Conservation (phyloP, 1,140 invertebrate species). For the Drosophila nikananu region DNA sequence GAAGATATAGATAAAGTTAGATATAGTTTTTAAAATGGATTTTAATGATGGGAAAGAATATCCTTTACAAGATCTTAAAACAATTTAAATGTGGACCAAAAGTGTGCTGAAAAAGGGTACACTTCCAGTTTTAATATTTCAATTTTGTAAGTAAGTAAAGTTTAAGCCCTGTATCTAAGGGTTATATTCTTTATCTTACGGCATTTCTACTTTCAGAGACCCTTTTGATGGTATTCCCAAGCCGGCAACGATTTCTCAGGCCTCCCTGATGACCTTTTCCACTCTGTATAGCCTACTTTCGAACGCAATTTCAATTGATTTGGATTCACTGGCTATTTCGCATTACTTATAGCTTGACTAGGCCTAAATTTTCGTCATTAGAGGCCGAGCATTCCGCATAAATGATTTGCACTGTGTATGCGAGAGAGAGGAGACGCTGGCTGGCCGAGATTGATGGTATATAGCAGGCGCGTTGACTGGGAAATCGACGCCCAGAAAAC, state of each 20-base stretch:
- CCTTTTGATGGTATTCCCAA: background rate
- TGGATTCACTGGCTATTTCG: background rate
- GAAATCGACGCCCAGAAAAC: constrained; percentile 12
- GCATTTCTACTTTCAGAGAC: background rate
- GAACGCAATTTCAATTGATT: background rate
- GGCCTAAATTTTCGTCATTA: background rate
- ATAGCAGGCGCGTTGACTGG: background rate
- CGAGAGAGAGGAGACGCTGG: constrained; percentile 2
- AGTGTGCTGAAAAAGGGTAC: background rate
- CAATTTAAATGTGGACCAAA: background rate
- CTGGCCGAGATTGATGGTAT: constrained; percentile 11
- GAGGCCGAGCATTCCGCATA: background rate
- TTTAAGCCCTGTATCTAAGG: background rate
- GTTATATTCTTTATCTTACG: background rate
- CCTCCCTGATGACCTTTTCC: background rate
- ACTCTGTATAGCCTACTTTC: background rate
- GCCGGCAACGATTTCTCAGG: background rate
- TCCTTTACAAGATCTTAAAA: background rate
- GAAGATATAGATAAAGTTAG: background rate
- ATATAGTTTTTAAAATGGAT: background rate
- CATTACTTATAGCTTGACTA: background rate
- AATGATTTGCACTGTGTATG: constrained; percentile 14
- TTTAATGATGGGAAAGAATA: background rate
- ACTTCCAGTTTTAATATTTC: background rate
- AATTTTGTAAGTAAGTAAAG: background rate